phyloP scores from a whole-genome alignment of 2,888 invertebrate genomes.

The Philereme vetulata region DNA sequence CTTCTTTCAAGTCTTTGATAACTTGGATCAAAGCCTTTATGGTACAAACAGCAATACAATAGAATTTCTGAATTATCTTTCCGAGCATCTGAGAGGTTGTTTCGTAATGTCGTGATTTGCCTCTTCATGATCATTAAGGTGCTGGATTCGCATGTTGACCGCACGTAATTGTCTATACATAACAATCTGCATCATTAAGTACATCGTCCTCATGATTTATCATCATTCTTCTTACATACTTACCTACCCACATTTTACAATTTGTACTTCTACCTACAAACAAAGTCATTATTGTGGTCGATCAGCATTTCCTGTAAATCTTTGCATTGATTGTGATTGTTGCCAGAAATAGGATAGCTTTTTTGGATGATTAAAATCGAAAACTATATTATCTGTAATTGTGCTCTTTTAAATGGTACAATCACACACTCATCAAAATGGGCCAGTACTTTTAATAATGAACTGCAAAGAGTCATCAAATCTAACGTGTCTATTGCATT shows the following conservation, averaged over 20 bases:
- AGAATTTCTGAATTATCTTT: conserved; percentile 11
- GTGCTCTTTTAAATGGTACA: too few relatives aligned
- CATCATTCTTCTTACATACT: conserved; percentile 21
- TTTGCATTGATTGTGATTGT: not conserved
- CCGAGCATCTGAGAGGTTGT: conserved; percentile 18
- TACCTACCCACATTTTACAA: conserved; percentile 24
- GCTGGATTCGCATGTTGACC: conserved; percentile 50
- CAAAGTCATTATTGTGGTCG: conserved; percentile 28
- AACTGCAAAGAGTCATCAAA: not conserved
- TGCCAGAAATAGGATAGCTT: not conserved
- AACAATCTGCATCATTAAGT: conserved; percentile 35
- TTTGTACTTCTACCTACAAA: conserved; percentile 31
- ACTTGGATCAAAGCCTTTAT: conserved; percentile 2
- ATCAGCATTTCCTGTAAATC: conserved; percentile 11
- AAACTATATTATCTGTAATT: not conserved
- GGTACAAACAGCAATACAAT: conserved; percentile 8
- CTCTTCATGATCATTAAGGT: conserved; percentile 42
- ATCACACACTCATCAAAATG: too few relatives aligned
- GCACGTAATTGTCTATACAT: conserved; percentile 50
- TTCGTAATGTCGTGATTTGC: conserved; percentile 30
- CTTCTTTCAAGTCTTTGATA: conserved; percentile 10
- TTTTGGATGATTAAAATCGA: not conserved
- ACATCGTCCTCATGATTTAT: conserved; percentile 28
- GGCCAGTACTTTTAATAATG: not conserved
- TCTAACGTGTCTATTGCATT: conserved; percentile 4